Conservation (phyloP, 2,113 vertebrate species). For the Colius striatus region DNA sequence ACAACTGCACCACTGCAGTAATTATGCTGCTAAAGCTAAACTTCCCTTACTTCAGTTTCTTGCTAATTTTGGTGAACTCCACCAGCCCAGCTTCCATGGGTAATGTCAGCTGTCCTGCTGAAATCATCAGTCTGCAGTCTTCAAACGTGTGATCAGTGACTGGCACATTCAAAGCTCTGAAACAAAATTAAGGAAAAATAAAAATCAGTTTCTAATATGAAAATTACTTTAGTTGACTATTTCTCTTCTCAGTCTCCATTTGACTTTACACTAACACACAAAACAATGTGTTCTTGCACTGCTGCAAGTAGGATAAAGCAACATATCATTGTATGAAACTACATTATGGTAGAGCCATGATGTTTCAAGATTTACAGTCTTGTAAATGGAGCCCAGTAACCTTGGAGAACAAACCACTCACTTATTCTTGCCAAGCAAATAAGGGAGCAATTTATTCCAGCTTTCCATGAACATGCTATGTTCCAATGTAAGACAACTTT, state of each 20-base stretch:
- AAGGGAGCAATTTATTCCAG: neutral
- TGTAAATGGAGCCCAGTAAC: neutral
- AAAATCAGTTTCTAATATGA: neutral
- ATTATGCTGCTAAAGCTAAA: neutral
- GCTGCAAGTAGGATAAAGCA: neutral
- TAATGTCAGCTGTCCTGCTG: conserved; percentile 91
- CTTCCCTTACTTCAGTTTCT: conserved; percentile 88
- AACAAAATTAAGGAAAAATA: neutral
- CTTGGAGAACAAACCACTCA: neutral
- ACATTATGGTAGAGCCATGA: accelerated
- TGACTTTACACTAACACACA: neutral
- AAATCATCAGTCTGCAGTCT: conserved; percentile 96
- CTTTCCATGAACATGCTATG: neutral
- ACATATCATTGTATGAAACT: neutral
- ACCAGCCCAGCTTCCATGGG: conserved; percentile 98
- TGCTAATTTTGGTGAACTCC: conserved; percentile 98
- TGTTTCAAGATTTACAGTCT: neutral
- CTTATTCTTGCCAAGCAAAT: neutral
- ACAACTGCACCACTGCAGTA: neutral
- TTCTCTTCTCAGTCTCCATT: neutral
- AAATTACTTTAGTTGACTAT: neutral
- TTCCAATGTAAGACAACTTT: neutral
- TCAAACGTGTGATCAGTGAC: conserved; percentile 97
- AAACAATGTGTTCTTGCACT: neutral
- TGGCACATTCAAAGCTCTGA: conserved; percentile 86